Base-by-base conservation (phyloP, 2,797 vertebrate species). In the Thamnophis elegans region DNA sequence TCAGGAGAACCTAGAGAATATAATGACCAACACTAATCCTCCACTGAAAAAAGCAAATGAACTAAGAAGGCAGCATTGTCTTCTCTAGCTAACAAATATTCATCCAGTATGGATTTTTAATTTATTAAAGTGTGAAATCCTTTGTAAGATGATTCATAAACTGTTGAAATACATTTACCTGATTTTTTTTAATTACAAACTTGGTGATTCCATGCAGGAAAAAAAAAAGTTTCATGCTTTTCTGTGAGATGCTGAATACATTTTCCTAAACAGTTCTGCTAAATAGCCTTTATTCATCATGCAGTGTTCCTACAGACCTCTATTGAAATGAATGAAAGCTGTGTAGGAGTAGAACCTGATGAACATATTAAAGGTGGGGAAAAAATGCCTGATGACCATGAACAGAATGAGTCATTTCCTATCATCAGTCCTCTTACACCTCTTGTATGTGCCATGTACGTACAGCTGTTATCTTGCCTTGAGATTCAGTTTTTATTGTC, bases 381-480 rank as follows among this genome's bases (percentile, higher is more conserved):
- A 73, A 88, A 51, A 58, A 85, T 8, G n/a, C 68, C 18, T 42
- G 51, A 4, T 51, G n/a, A n/a, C 26, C 60, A 12, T 53, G 47
- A 94, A 92, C n/a, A 3, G 92, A 90, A 12, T 90, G 78, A 92
- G 54, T 90, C 82, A 88, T 86, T 89, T 93, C 56, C 89, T 89
- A 53, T 85, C 82, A 60, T 16, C 86, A 93, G 56, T 32, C 56
- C 87, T 25, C 62, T 82, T 89, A 91, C 7, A 55, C 28, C 20
- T 89, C 85, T 18, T 51, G 6, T 68, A 85, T 36, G 12, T 6
- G 91, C 82, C 78, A 65, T 26, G 53, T 42, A 92, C 54, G 60
- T 85, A 91, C 68, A 91, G 86, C 56, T 78, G 51, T 60, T 89
- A 47, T 85, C 32, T 20, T 55, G 47, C n/a, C 85, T 78, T 28